A percentile compares a stretch with the other conserved stretches of the same genome.
phyloP scores from a whole-genome alignment of 2,797 vertebrate genomes.

The Caiman crocodilus region DNA sequence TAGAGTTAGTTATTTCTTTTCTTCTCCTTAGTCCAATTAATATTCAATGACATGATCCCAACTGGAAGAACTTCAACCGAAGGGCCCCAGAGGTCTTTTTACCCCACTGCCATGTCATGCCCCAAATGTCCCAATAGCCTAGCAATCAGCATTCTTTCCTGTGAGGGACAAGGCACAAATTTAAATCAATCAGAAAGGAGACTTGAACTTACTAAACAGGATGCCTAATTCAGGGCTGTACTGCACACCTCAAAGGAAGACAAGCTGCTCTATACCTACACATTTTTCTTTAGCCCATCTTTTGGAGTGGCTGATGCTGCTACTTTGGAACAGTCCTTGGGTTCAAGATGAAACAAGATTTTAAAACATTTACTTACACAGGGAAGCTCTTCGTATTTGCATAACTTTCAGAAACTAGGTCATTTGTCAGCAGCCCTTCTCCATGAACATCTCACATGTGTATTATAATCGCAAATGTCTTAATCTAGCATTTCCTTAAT shows the following conservation, averaged over 20 bases:
- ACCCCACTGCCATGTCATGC: no score
- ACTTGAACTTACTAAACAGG: no score
- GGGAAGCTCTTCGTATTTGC: not conserved
- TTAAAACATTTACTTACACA: not conserved
- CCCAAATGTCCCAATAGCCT: no score
- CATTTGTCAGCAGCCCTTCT: not conserved
- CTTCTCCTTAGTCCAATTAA: no score
- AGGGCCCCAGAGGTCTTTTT: no score
- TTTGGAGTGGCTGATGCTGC: not conserved
- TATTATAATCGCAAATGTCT: not conserved
- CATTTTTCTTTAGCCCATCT: not conserved
- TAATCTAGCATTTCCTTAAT: not conserved
- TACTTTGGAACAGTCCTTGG: not conserved
- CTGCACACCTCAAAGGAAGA: not conserved
- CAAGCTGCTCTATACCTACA: not conserved
- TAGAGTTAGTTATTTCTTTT: no score
- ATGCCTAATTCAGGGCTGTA: no score
- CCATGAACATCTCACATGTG: not conserved
- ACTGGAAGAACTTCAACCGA: no score
- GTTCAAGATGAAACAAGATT: not conserved
- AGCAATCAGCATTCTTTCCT: no score
- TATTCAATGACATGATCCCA: no score
- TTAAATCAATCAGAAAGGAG: no score
- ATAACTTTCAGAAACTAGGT: not conserved
- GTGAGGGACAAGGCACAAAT: no score